Base-by-base conservation (phyloP, 2,888 invertebrate genomes). In the Aelia acuminata region DNA sequence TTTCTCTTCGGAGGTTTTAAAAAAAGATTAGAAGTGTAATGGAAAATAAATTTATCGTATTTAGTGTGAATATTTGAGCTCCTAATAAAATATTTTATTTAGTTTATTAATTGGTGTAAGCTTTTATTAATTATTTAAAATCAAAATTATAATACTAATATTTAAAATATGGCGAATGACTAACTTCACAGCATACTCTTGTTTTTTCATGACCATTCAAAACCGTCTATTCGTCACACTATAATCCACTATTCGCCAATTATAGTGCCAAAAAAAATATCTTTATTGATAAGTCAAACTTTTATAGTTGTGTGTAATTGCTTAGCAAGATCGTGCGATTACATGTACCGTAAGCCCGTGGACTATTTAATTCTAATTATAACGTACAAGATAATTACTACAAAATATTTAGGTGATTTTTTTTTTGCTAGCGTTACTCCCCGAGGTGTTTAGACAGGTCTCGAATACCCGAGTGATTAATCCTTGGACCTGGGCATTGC, bases 401-500 rank as follows among this genome's bases (percentile, higher is more conserved):
- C 10, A 63, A 63, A 63, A 63, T 63, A 63, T 63, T 63, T 31
- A 63, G 63, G 63, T 31, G 63, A 63, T 3, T 35, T 63, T 31
- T 3, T 35, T 63, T 31, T 31, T 63, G 63, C 63, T 63, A 63
- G 31, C 31, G 31, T 63, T 18, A 31, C 31, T 31, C 63, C 31
- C 63, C 18, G 15, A 63, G 63, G 63, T 63, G 63, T 63, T 63
- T 63, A 31, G 80, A 80, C 80, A 80, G 80, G 80, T 80, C 43
- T 43, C 80, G 39, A 80, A 80, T 39, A 43, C 43, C 43, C 80
- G 39, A 80, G 43, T 80, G 80, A 80, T 80, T 80, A 80, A 80
- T 80, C 43, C 80, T 43, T 80, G 43, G 80, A 80, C 43, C n/a
- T 39, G 80, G 43, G 80, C 80, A 80, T 80, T 80, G 80, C 80